Evolutionary conservation across 2,797 vertebrate species (phyloP), one percentile per base, ranked within the genome.

Genomic region (Rhyacichthys aspro): DNA sequence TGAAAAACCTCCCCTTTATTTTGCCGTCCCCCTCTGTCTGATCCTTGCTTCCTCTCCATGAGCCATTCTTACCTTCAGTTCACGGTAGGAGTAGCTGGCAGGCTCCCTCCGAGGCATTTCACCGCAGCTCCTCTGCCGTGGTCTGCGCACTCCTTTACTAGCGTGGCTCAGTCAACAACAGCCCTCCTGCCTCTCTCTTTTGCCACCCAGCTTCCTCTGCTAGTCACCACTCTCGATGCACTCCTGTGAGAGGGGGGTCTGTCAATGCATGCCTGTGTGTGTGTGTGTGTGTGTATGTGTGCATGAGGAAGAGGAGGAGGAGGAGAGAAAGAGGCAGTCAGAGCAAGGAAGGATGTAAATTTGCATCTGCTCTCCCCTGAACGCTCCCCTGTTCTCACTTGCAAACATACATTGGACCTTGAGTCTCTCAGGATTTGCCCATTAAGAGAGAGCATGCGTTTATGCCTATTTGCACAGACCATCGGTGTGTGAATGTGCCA

Each of bases 51-150:
- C 66, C 63, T 54, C 28, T 52, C 67, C 64, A 47, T 70, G 67
- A 34, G 60, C 11, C 7, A n/a, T 43, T 55, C 90, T 91, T 92
- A 93, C 92, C 91, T 93, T 91, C 83, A 89, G 84, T 84, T 86
- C 79, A 88, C 83, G 79, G 84, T 81, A 87, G 85, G 86, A 82
- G 89, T 88, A 78, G 85, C 83, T 78, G 82, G 67, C 79, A 68
- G 82, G 81, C 75, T 86, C 81, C 79, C 77, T 86, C 79, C 82
- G 66, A 90, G 85, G 87, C 92, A 93, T 93, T 73, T 91, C 89
- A 86, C 81, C 81, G 86, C 83, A 79, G 82, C 72, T 85, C 76
- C 78, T 76, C 81, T 83, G 77, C 47, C 80, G 81, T 68, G 79
- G 82, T 85, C 80, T 88, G 86, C 67, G 62, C 81, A 70, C 82